Percentiles rank a stretch among this genome's conserved stretches.
phyloP scores from a whole-genome alignment of 2,113 vertebrate species.

The Macquaria ambigua region DNA sequence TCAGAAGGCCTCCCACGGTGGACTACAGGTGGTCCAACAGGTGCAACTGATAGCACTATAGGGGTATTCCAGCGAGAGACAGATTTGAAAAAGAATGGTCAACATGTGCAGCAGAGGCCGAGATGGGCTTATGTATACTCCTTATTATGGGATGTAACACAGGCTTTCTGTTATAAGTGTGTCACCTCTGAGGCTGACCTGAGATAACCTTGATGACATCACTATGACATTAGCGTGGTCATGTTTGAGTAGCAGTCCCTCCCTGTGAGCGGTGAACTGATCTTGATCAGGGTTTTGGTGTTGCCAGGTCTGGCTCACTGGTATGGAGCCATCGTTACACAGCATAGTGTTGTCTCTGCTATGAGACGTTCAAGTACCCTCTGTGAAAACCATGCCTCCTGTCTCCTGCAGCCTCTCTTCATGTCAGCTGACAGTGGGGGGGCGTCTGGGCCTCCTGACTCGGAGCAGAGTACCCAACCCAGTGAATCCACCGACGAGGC shows the following conservation, averaged over 20 bases:
- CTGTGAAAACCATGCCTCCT: neutral
- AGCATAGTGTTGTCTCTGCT: neutral
- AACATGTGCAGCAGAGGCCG: too few species aligned
- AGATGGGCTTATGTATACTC: too few species aligned
- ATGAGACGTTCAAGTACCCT: neutral
- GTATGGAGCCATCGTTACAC: too few species aligned
- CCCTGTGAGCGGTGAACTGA: too few species aligned
- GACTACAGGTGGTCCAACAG: too few species aligned
- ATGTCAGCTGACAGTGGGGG: conserved; percentile 89
- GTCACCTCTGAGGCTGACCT: neutral
- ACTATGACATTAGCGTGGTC: neutral
- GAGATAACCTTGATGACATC: neutral
- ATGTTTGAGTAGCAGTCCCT: neutral
- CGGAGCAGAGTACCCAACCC: neutral
- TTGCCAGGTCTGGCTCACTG: too few species aligned
- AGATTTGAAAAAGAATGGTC: too few species aligned
- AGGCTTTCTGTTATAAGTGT: neutral
- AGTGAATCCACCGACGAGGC: neutral
- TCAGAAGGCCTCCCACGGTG: too few species aligned
- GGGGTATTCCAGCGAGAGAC: too few species aligned
- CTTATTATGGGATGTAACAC: neutral
- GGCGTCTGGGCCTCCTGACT: neutral
- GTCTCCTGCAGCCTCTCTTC: conserved; percentile 90
- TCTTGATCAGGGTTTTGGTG: too few species aligned
- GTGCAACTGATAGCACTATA: too few species aligned